Evolutionary conservation across 2,113 vertebrate species (phyloP).

Genomic region (Pipa parva): DNA sequence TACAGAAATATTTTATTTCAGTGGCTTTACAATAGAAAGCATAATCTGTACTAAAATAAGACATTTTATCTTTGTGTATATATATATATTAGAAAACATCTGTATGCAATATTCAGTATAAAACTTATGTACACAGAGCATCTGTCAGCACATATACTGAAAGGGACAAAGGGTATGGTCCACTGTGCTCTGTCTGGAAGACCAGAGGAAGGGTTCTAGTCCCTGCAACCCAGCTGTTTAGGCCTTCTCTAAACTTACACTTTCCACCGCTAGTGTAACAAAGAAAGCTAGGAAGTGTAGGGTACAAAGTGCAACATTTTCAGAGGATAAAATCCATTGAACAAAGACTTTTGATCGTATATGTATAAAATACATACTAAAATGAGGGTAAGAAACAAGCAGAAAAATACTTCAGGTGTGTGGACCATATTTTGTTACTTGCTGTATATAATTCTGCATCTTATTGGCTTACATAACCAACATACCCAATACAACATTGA

Average conservation of each 20-base stretch:
- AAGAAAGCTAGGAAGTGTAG: slow-evolving; percentile 26
- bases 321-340: slow-evolving; percentile 12
- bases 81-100: slow-evolving; percentile 34
- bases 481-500: too few relatives aligned
- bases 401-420: neutral
- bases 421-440: neutral
- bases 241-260: slow-evolving; percentile 7
- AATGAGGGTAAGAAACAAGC: too few relatives aligned
- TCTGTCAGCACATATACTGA: slow-evolving; percentile 27
- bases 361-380: slow-evolving; percentile 14
- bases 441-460: neutral
- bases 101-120: slow-evolving; percentile 31
- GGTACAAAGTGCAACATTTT: slow-evolving; percentile 31
- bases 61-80: slow-evolving; percentile 20
- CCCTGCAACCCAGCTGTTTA: slow-evolving; percentile 27
- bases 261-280: neutral
- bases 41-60: slow-evolving; percentile 40
- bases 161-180: slow-evolving; percentile 13
- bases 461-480: too few relatives aligned
- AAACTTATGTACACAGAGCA: slow-evolving; percentile 34
- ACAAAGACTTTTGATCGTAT: neutral
- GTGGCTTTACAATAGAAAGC: slow-evolving; percentile 41
- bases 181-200: slow-evolving; percentile 39
- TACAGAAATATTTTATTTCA: slow-evolving; percentile 40
- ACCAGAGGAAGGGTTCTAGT: slow-evolving; percentile 40